These are phyloP conservation scores for Drosophila rhopaloa DNA, from an alignment of 1,140 invertebrate species.

Conservation along the genomic window DNA sequence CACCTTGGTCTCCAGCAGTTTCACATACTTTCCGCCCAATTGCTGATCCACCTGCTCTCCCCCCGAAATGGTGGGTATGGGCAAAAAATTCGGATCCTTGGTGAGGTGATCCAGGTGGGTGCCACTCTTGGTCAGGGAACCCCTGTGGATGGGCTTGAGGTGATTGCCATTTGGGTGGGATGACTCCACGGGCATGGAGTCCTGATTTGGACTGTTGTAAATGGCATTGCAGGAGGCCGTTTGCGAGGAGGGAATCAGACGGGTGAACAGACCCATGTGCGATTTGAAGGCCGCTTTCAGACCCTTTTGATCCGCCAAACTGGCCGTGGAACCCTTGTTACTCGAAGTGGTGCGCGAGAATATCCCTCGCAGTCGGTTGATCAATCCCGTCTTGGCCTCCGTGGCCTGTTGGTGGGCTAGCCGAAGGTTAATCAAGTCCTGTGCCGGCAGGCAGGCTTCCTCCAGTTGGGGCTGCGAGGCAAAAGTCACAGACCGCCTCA, in stretches of 20 bases:
- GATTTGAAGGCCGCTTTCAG: slow-evolving; percentile 89
- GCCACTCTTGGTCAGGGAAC: slow-evolving; percentile 86
- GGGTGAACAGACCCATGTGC: slow-evolving; percentile 90
- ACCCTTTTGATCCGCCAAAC: slow-evolving; percentile 86
- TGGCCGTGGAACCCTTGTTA: slow-evolving; percentile 86
- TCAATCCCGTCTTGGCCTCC: slow-evolving; percentile 86
- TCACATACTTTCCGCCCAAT: slow-evolving; percentile 62
- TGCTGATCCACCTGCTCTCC: slow-evolving; percentile 9
- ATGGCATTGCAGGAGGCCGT: slow-evolving; percentile 87
- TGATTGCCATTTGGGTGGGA: slow-evolving; percentile 58
- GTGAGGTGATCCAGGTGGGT: slow-evolving; percentile 73
- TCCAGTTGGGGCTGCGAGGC: slow-evolving; percentile 90
- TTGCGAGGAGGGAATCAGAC: slow-evolving; percentile 88
- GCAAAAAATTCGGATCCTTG: slow-evolving; percentile 77
- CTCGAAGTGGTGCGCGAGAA: slow-evolving; percentile 77
- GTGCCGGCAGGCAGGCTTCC: slow-evolving; percentile 84
- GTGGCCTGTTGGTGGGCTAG: slow-evolving; percentile 85
- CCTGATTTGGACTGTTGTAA: slow-evolving; percentile 80
- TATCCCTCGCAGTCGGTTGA: slow-evolving; percentile 85
- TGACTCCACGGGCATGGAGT: slow-evolving; percentile 1
- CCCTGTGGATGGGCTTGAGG: slow-evolving; percentile 85
- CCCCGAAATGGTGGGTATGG: slow-evolving; percentile 75
- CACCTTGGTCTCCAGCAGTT: slow-evolving; percentile 87
- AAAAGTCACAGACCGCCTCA: slow-evolving; percentile 86
- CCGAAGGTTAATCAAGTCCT: slow-evolving; percentile 86